phyloP scores from a whole-genome alignment of 2,888 invertebrate genomes.

The Prostheceraeus crozeri region DNA sequence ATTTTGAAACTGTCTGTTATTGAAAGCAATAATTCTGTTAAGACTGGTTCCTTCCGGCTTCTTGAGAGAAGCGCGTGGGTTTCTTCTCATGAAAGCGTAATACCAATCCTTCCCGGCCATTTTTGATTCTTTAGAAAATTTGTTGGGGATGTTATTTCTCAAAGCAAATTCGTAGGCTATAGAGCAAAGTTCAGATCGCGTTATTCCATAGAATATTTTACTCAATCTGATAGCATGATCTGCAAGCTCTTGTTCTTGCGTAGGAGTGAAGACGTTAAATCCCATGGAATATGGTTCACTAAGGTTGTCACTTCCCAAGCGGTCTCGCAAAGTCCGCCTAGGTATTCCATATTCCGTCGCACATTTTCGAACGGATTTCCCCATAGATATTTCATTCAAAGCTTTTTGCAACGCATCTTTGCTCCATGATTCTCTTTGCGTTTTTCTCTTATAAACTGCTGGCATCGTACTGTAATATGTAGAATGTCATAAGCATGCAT shows the following conservation, averaged over 20 bases:
- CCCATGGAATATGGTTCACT: constrained; percentile 15
- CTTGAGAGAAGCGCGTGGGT: constrained; percentile 21
- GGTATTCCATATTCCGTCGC: constrained; percentile 9
- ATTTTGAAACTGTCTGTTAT: constrained; percentile 20
- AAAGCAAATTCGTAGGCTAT: constrained; percentile 27
- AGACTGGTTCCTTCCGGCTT: constrained; percentile 31
- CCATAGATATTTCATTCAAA: constrained; percentile 16
- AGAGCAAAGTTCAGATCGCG: background rate
- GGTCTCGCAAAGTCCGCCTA: constrained; percentile 25
- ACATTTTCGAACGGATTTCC: constrained; percentile 5
- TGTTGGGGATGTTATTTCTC: background rate
- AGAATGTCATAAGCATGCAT: too few relatives aligned
- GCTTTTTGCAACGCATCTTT: constrained; percentile 9
- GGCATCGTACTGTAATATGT: too few relatives aligned
- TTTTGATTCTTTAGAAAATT: constrained; percentile 18
- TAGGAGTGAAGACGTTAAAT: constrained; percentile 19
- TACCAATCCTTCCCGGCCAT: constrained; percentile 28
- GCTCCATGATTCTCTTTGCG: constrained; percentile 23
- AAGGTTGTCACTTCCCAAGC: constrained; percentile 3
- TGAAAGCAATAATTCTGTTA: constrained; percentile 31
- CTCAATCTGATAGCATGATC: constrained; percentile 24
- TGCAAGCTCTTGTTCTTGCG: constrained; percentile 19
- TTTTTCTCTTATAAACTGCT: constrained; percentile 28
- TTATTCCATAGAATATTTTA: constrained; percentile 20
- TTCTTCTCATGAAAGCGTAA: constrained; percentile 20